Base-by-base conservation (phyloP, 2,113 vertebrate species). In the Oncorhynchus gorbuscha region DNA sequence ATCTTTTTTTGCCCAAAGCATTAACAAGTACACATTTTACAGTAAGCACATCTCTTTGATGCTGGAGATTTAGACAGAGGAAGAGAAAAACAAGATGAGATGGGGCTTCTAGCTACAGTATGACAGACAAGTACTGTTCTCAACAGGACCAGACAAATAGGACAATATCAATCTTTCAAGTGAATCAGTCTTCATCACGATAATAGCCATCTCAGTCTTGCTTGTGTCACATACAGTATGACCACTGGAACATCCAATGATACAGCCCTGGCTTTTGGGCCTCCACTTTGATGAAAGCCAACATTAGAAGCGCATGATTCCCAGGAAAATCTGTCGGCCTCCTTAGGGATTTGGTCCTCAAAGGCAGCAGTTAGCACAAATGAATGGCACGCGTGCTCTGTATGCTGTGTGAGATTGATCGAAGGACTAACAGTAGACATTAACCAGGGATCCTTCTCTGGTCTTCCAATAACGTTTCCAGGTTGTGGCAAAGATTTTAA, bases 1-100 rank as follows among this genome's bases (percentile, higher is more conserved):
- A 91, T 90, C 74, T 83, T 83, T 82, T 67, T 73, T 64, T 83
- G 39, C 80, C 74, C 75, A 86, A 89, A 88, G 91, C 76, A 82
- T 86, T 79, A 82, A 91, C 87, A 77, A 80, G 84, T 90, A 86
- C 80, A 85, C 73, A 73, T 90, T 90, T 65, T 91, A 92, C 88
- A 92, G 73, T 85, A 89, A 91, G 86, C 83, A 91, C 83, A 89
- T 88, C 84, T 82, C 81, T 79, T 81, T 59, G 80, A 90, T 85
- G 81, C 74, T 71, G 51, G 67, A 75, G 81, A 88, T 86, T 89
- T 86, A 88, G 79, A 90, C 69, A 75, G 73, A 74, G 55, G 64
- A 73, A 76, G 71, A 61, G 66, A 78, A 73, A 68, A n/a, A 70
- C 39, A 75, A 49, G 72, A 84, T 62, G 69, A 64, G 77, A 85